phyloP scores from a whole-genome alignment of 2,113 vertebrate genomes.

The Apeltes quadracus region DNA sequence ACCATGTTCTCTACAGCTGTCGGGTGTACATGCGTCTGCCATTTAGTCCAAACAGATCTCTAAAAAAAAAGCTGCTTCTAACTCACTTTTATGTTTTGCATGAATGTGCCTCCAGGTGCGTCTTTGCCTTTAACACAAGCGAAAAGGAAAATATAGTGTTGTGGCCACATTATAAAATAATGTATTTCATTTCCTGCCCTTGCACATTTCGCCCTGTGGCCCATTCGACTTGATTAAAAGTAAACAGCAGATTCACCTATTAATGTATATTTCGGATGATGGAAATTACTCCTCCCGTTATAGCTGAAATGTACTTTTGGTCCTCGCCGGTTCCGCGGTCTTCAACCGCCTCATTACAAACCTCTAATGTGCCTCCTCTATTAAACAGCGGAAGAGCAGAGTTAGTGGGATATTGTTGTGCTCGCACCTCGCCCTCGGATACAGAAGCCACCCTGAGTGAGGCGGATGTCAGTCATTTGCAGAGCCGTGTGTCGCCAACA shows the following conservation, averaged over 20 bases:
- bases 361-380: slow-evolving; percentile 53
- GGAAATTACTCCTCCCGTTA: slow-evolving; percentile 51
- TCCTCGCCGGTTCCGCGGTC: slow-evolving; percentile 32
- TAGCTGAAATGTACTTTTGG: slow-evolving; percentile 32
- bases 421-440: slow-evolving; percentile 55
- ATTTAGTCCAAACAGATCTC: slow-evolving; percentile 45
- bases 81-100: slow-evolving; percentile 50
- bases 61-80: slow-evolving; percentile 25
- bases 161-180: slow-evolving; percentile 62
- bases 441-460: slow-evolving; percentile 29
- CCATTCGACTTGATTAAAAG: slow-evolving; percentile 67
- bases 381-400: slow-evolving; percentile 68
- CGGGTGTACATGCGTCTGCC: slow-evolving; percentile 33
- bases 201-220: slow-evolving; percentile 45
- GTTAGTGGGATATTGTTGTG: slow-evolving; percentile 73
- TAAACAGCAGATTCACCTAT: slow-evolving; percentile 44
- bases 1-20: slow-evolving; percentile 40
- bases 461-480: slow-evolving; percentile 64
- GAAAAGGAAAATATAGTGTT: slow-evolving; percentile 62
- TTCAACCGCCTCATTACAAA: slow-evolving; percentile 61
- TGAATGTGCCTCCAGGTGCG: slow-evolving; percentile 52
- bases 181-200: slow-evolving; percentile 64
- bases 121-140: slow-evolving; percentile 57
- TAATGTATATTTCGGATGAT: slow-evolving; percentile 53
- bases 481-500: slow-evolving; percentile 24